Evolutionary conservation across 2,888 invertebrate genomes (phyloP).

Genomic region (Melinaea menophilus): DNA sequence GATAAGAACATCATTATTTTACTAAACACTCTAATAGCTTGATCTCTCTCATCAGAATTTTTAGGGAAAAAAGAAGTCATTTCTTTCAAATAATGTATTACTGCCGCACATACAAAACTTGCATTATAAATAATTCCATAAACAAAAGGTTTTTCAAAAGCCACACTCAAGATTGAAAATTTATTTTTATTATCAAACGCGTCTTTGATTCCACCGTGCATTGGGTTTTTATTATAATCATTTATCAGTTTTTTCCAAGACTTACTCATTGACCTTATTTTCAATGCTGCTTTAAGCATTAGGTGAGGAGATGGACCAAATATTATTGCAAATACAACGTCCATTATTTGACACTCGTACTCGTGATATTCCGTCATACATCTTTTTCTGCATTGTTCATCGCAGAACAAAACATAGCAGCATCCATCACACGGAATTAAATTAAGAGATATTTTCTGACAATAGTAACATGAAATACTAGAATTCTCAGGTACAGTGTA

Average conservation of each 20-base stretch:
- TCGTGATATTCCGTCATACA: constrained; percentile 35
- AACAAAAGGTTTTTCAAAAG: constrained; percentile 30
- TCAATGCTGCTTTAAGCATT: constrained; percentile 34
- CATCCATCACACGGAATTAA: constrained; percentile 40
- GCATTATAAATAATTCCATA: constrained; percentile 35
- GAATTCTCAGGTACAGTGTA: constrained; percentile 14
- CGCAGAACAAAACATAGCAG: constrained; percentile 36
- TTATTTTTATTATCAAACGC: constrained; percentile 30
- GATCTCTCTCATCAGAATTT: constrained; percentile 18
- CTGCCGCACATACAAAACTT: constrained; percentile 30
- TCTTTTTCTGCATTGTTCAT: constrained; percentile 32
- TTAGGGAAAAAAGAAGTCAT: constrained; percentile 32
- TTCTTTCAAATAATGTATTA: constrained; percentile 30
- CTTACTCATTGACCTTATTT: constrained; percentile 28
- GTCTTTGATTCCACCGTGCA: constrained; percentile 18
- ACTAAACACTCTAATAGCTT: constrained; percentile 32
- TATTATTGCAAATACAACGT: constrained; percentile 17
- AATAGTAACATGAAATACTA: constrained; percentile 35
- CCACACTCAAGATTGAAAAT: constrained; percentile 32
- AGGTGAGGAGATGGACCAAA: constrained; percentile 12
- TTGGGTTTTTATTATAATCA: constrained; percentile 20
- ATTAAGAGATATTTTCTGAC: constrained; percentile 35
- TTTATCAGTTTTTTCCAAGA: constrained; percentile 35
- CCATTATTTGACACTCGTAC: constrained; percentile 36
- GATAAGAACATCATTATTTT: constrained; percentile 35